Conservation (phyloP, 2,113 vertebrate species). For the Martes martes region DNA sequence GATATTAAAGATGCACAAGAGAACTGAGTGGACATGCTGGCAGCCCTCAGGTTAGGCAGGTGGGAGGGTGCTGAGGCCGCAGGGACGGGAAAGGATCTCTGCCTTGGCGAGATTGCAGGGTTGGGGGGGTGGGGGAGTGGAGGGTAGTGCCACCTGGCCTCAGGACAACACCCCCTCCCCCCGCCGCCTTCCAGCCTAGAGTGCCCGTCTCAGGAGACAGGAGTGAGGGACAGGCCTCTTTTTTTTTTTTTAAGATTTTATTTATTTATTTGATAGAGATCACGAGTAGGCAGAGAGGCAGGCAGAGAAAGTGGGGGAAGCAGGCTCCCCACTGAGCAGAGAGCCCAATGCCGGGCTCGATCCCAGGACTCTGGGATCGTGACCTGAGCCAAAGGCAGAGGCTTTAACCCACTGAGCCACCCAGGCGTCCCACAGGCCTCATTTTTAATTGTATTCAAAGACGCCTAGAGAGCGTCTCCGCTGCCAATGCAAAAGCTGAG, state of each 20-base stretch:
- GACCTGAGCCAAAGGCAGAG: no score
- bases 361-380: no score
- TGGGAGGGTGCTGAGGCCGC: background rate
- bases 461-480: no score
- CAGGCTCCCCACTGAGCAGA: no score
- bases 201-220: background rate
- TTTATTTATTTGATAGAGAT: no score
- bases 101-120: background rate
- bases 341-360: rapidly evolving
- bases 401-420: no score
- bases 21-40: background rate
- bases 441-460: background rate
- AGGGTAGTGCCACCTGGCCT: no score
- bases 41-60: background rate
- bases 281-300: no score
- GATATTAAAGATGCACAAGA: background rate
- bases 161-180: background rate
- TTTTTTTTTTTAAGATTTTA: background rate
- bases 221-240: background rate
- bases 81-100: background rate
- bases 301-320: no score
- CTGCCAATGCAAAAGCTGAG: background rate
- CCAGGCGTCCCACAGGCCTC: background rate
- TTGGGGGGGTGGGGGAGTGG: background rate
- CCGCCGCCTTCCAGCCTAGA: no score